Evolutionary conservation across 2,888 invertebrate species (phyloP).

Genomic region (Muscina levida): DNA sequence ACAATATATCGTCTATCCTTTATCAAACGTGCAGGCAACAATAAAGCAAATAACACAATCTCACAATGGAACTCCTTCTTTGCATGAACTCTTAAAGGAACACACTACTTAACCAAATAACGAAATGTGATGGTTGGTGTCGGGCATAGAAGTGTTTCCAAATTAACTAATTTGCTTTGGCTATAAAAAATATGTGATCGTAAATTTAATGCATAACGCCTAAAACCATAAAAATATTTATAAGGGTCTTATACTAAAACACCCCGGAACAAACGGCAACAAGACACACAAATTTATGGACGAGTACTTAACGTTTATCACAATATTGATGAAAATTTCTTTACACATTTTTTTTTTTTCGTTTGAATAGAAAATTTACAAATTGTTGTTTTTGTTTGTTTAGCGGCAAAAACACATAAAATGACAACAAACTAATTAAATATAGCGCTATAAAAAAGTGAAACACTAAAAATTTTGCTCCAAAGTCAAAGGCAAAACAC

Average conservation of each 20-base stretch:
- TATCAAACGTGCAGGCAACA: neutral
- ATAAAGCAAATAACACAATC: neutral
- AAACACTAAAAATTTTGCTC: slow-evolving; percentile 23
- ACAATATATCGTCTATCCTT: no score
- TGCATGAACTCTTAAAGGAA: slow-evolving; percentile 2
- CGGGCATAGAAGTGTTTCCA: slow-evolving; percentile 1
- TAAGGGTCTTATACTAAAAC: slow-evolving; percentile 20
- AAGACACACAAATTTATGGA: slow-evolving; percentile 12
- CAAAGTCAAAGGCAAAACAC: neutral
- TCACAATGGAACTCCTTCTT: neutral
- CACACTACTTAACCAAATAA: no score
- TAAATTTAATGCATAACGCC: slow-evolving; percentile 39
- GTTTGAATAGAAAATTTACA: neutral
- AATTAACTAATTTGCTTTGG: slow-evolving; percentile 43
- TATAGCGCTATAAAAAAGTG: slow-evolving; percentile 30
- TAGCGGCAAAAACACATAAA: slow-evolving; percentile 42
- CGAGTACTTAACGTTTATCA: slow-evolving; percentile 38
- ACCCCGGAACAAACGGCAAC: neutral
- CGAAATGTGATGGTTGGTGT: neutral
- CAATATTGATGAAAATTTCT: slow-evolving; percentile 25
- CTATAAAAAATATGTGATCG: slow-evolving; percentile 40
- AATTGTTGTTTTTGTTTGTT: slow-evolving; percentile 23
- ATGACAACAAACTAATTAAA: slow-evolving; percentile 45
- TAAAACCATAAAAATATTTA: slow-evolving; percentile 37
- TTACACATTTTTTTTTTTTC: slow-evolving; percentile 6